Percentiles rank a stretch among this genome's conserved stretches.
phyloP scores from a whole-genome alignment of 2,113 vertebrate genomes.

The Beaufortia kweichowensis region DNA sequence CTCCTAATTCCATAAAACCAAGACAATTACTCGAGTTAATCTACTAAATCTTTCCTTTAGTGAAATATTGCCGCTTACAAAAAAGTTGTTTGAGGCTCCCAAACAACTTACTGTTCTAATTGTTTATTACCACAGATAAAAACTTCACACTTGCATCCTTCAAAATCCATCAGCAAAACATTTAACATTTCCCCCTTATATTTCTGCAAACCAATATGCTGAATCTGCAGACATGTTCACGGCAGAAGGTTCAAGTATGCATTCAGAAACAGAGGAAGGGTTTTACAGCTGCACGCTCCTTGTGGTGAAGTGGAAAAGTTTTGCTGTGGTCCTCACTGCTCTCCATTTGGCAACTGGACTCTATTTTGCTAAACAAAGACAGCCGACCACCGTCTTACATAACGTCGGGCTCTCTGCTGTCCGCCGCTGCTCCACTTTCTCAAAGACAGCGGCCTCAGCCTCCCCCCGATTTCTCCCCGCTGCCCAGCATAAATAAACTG shows the following conservation, averaged over 20 bases:
- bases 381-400: constrained; percentile 5
- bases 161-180: constrained; percentile 7
- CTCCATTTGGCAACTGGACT: constrained; percentile 23
- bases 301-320: background rate
- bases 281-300: background rate
- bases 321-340: background rate
- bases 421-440: background rate
- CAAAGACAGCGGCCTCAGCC: constrained; percentile 21
- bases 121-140: background rate
- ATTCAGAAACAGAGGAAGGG: background rate
- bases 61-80: background rate
- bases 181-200: constrained; percentile 2
- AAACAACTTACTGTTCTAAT: background rate
- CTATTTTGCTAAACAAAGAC: constrained; percentile 15
- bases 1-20: constrained; percentile 11
- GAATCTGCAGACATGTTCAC: background rate
- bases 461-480: constrained; percentile 38
- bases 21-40: background rate
- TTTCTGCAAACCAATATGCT: background rate
- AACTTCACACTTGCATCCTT: background rate
- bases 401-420: constrained; percentile 3
- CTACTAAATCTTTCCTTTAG: background rate
- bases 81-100: background rate
- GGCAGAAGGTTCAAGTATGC: background rate
- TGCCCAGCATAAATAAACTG: constrained; percentile 46